Percentiles rank a stretch among this genome's conserved stretches.
These are phyloP conservation scores for Syrrhaptes paradoxus DNA, from an alignment of 2,113 vertebrate genomes.

Conservation along the genomic window DNA sequence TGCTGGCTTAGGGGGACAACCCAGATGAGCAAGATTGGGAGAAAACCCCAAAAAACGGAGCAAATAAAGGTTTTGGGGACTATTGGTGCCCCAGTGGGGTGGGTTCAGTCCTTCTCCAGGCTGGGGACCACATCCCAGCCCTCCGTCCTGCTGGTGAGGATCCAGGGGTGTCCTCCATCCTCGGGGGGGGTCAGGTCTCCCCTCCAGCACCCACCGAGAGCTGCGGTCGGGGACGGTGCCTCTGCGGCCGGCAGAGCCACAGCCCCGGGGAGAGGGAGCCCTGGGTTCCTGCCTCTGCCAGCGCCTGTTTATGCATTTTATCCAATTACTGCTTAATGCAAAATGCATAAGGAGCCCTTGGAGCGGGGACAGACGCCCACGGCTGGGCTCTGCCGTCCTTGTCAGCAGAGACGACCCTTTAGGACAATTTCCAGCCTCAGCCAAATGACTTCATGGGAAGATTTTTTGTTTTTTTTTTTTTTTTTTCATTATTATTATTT, in stretches of 20 bases:
- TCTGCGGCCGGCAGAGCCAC: rapidly evolving
- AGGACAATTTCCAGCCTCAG: background rate
- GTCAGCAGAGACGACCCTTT: background rate
- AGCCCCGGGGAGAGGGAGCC: background rate
- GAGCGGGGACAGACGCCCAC: background rate
- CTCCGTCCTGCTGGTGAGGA: background rate
- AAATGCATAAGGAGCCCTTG: conserved; percentile 24
- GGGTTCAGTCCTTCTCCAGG: background rate
- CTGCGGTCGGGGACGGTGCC: rapidly evolving
- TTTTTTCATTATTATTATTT: background rate
- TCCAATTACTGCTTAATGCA: conserved; percentile 2
- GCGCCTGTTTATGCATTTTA: conserved; percentile 11
- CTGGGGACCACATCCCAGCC: rapidly evolving
- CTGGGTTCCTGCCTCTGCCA: background rate
- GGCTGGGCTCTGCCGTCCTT: background rate
- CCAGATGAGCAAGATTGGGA: background rate
- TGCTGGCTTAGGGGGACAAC: background rate
- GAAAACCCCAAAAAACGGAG: too few relatives aligned
- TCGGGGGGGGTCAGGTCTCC: background rate
- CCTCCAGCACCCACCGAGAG: rapidly evolving
- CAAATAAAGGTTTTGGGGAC: rapidly evolving
- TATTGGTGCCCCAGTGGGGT: background rate
- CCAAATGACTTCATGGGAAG: background rate
- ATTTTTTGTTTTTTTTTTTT: background rate
- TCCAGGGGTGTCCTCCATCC: rapidly evolving